Evolutionary conservation across 2,888 invertebrate genomes (phyloP).

Genomic region (Scaptomyza polygonia): DNA sequence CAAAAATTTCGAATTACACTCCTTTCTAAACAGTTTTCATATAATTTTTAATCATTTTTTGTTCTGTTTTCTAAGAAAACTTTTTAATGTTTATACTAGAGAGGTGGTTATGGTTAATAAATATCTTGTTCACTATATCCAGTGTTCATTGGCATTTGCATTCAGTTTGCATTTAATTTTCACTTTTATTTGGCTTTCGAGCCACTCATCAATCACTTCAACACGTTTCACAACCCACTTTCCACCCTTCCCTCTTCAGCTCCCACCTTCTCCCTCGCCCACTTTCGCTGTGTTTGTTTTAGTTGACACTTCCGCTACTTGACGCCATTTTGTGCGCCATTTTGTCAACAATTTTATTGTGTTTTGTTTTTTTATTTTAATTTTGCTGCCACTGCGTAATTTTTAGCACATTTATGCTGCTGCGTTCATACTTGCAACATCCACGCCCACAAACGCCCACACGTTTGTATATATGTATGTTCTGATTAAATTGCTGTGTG

Average conservation of each 20-base stretch:
- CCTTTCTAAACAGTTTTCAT: no score
- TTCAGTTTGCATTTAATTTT: slow-evolving; percentile 14
- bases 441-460: slow-evolving; percentile 23
- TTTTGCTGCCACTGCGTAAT: slow-evolving; percentile 32
- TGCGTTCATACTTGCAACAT: slow-evolving; percentile 1
- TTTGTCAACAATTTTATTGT: slow-evolving; percentile 27
- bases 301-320: slow-evolving; percentile 22
- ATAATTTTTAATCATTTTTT: no score
- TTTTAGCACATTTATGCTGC: slow-evolving; percentile 28
- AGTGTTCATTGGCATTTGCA: no score
- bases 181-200: slow-evolving; percentile 1
- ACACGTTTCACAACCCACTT: no score
- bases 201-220: slow-evolving; percentile 55
- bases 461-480: slow-evolving; percentile 30
- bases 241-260: background rate
- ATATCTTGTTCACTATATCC: no score
- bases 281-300: background rate
- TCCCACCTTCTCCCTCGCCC: background rate
- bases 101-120: no score
- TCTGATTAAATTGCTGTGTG: slow-evolving; percentile 33
- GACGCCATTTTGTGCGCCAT: slow-evolving; percentile 54
- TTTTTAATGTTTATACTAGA: no score
- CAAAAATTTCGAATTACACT: no score
- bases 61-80: no score
- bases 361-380: background rate